A percentile compares a stretch with the other conserved stretches of the same genome.
Evolutionary conservation across 1,140 invertebrate genomes (phyloP).

Genomic region (Brachionus paranguensis): DNA sequence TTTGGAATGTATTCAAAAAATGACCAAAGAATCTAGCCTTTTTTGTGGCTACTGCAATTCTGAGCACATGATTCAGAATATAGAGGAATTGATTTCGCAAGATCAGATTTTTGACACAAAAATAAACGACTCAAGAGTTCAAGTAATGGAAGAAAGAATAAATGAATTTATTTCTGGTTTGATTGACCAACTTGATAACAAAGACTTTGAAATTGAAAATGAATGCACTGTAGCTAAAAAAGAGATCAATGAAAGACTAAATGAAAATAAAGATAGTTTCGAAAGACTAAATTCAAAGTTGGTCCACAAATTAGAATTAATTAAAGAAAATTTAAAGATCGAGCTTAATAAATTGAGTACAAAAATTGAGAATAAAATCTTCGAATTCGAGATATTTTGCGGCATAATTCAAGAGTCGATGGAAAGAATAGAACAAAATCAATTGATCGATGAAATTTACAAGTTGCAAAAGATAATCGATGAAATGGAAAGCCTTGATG

Average conservation of each 20-base stretch:
- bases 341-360: neutral
- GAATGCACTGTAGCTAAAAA: neutral
- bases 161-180: neutral
- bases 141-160: neutral
- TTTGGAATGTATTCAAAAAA: constrained; percentile 1
- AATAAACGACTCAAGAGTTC: neutral
- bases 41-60: neutral
- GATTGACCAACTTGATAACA: neutral
- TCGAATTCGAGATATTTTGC: neutral
- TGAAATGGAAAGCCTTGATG: neutral
- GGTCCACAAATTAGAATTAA: neutral
- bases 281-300: neutral
- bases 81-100: neutral
- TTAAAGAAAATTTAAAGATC: neutral
- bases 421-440: neutral
- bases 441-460: neutral
- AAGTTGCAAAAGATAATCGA: neutral
- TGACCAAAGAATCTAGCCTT: neutral
- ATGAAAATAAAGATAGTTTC: neutral
- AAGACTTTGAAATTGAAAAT: neutral
- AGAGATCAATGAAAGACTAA: neutral
- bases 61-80: neutral
- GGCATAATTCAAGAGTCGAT: neutral
- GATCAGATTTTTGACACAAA: neutral
- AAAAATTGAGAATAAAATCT: neutral